Base-by-base conservation (phyloP, 2,888 invertebrate genomes). In the Fragum fragum region DNA sequence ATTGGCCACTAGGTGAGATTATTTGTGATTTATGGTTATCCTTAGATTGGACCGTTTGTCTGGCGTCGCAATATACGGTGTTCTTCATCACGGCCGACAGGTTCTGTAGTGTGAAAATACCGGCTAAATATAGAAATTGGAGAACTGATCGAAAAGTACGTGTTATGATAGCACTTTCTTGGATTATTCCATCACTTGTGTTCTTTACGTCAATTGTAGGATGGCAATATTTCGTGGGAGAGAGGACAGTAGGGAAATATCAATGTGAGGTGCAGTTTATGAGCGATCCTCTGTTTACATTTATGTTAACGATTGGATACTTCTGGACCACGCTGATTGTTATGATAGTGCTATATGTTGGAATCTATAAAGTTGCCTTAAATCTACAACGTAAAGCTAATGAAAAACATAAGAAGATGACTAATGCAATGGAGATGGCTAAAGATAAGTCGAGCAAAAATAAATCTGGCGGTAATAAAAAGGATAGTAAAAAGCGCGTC, bases 121-220 rank as follows among this genome's bases (percentile, higher is more conserved):
- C 99, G 5, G 98, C 99, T 18, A 97, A 97, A 91, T 99, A 99
- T 94, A 96, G 99, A 86, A 97, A 98, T 91, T 99, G 99, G 99
- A 96, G 99, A 73, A 99, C 99, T 5, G 98, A 98, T 93, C 97
- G 97, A 85, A 96, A 97, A 90, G 99, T 99, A 18, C 97, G 98
- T 82, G 97, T 97, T 96, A 98, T 99, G 98, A 98, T 99, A 1
- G 97, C 97, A 5, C 97, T 98, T 61, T 99, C 98, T 0, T 99
- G 99, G 99, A 97, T 99, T 74, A 97, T 99, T 89, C 99, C 99
- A 66, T 97, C 98, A 0, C 95, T 99, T 78, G 95, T 99, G 14
- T 99, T 99, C 95, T 99, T 99, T 95, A 98, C 98, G 87, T 98
- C 98, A 85, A 99, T 99, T 89, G 99, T 99, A 93, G 99, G 99